Percentiles rank a stretch among this genome's conserved stretches.
phyloP scores from a whole-genome alignment of 2,888 invertebrate genomes.

The Drosophila suboccidentalis region DNA sequence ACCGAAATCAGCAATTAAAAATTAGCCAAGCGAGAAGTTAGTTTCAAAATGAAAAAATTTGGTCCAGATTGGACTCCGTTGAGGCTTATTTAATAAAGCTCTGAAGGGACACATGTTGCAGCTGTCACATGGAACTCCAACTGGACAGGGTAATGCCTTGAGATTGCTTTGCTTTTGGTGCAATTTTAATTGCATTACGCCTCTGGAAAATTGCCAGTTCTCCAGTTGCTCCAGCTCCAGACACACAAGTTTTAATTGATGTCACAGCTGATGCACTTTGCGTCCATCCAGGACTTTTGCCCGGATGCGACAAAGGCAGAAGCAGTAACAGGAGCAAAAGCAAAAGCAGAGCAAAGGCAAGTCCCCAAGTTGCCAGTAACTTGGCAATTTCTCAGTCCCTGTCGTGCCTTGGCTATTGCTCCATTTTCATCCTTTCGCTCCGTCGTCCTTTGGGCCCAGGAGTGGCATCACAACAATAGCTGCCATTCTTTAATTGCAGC shows the following conservation, averaged over 20 bases:
- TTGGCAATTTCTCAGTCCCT: constrained; percentile 40
- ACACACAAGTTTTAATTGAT: constrained; percentile 72
- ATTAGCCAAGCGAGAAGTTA: constrained; percentile 55
- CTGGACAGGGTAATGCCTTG: constrained; percentile 34
- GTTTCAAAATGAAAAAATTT: constrained; percentile 14
- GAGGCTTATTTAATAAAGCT: constrained; percentile 40
- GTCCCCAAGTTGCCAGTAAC: constrained; percentile 30
- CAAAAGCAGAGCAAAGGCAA: constrained; percentile 1
- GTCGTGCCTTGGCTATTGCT: constrained; percentile 15
- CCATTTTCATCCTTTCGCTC: not conserved
- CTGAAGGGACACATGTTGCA: constrained; percentile 19
- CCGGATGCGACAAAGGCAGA: constrained; percentile 20
- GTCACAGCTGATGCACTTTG: constrained; percentile 69
- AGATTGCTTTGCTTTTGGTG: constrained; percentile 54
- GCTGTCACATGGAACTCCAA: constrained; percentile 2
- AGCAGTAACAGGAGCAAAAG: constrained; percentile 2
- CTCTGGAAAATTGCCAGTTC: constrained; percentile 57
- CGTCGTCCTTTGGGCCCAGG: constrained; percentile 16
- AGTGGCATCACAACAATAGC: constrained; percentile 34
- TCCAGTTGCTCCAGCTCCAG: constrained; percentile 30
- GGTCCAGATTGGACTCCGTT: not conserved
- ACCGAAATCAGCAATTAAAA: constrained; percentile 64
- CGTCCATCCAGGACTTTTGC: constrained; percentile 24
- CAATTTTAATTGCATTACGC: constrained; percentile 73
- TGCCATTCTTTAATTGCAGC: constrained; percentile 27